Conservation (phyloP, 1,140 invertebrate genomes). For the Drosophila sucinea region DNA sequence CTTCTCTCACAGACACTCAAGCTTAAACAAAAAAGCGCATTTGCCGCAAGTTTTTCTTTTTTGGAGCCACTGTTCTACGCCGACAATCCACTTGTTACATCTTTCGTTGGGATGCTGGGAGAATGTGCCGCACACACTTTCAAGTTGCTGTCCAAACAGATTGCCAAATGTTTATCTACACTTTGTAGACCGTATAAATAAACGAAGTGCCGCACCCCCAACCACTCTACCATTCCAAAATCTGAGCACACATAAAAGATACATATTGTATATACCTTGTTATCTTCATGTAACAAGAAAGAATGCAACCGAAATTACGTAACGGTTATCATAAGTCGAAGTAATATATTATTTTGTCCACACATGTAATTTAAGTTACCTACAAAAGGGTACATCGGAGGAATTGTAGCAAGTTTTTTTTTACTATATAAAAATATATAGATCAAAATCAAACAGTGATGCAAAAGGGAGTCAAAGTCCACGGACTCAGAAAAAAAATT, state of each 20-base stretch:
- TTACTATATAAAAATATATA: no score
- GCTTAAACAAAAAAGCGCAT: conserved; percentile 35
- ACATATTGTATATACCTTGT: conserved; percentile 5
- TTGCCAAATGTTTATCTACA: conserved; percentile 52
- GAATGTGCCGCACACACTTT: conserved; percentile 18
- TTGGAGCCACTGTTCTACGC: conserved; percentile 60
- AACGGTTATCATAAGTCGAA: neutral
- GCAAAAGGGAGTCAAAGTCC: no score
- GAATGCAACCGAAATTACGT: neutral
- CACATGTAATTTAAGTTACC: neutral
- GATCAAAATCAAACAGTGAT: no score
- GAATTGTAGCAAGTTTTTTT: no score
- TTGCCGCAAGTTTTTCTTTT: conserved; percentile 14
- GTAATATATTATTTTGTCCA: no score
- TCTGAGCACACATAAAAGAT: neutral
- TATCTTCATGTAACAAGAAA: neutral
- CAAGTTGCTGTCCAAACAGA: conserved; percentile 38
- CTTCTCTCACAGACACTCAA: conserved; percentile 23
- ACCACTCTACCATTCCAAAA: neutral
- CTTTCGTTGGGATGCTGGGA: conserved; percentile 29
- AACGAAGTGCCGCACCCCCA: conserved; percentile 9
- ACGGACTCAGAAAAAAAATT: no score
- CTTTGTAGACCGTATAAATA: conserved; percentile 25
- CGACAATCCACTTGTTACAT: conserved; percentile 14
- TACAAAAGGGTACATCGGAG: neutral